Evolutionary conservation across 2,888 invertebrate species (phyloP).

Genomic region (Lasius fuliginosus): DNA sequence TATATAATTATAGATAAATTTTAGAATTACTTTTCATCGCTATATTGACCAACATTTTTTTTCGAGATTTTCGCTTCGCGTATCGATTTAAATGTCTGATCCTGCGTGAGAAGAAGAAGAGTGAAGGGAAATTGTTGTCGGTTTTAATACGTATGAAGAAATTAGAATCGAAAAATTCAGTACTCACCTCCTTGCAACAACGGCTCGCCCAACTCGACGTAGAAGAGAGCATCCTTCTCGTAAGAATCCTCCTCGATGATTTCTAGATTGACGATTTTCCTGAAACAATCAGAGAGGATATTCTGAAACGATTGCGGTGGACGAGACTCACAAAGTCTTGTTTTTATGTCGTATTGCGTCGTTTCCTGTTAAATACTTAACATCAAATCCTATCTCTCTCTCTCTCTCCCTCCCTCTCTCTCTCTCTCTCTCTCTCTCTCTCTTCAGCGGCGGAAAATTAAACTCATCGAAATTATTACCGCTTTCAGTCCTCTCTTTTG

Average conservation of each 20-base stretch:
- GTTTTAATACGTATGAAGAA: slow-evolving; percentile 39
- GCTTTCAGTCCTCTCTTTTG: slow-evolving; percentile 16
- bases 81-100: not conserved
- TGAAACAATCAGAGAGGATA: slow-evolving; percentile 87
- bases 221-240: slow-evolving; percentile 98
- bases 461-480: not conserved
- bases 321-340: not conserved
- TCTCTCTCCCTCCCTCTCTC: too few species aligned
- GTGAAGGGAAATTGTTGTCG: not conserved
- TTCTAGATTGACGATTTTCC: slow-evolving; percentile 94
- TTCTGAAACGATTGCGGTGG: not conserved
- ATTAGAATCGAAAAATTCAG: slow-evolving; percentile 25
- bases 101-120: not conserved
- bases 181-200: slow-evolving; percentile 94
- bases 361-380: not conserved
- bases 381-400: not conserved
- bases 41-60: not conserved
- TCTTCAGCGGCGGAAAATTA: slow-evolving; percentile 19
- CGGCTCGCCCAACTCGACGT: slow-evolving; percentile 96
- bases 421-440: too few species aligned
- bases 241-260: slow-evolving; percentile 99
- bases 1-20: not conserved
- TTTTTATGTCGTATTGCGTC: not conserved
- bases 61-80: not conserved
- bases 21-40: not conserved